These are phyloP conservation scores for Dinomys branickii DNA, from an alignment of 2,113 vertebrate genomes.

Conservation along the genomic window DNA sequence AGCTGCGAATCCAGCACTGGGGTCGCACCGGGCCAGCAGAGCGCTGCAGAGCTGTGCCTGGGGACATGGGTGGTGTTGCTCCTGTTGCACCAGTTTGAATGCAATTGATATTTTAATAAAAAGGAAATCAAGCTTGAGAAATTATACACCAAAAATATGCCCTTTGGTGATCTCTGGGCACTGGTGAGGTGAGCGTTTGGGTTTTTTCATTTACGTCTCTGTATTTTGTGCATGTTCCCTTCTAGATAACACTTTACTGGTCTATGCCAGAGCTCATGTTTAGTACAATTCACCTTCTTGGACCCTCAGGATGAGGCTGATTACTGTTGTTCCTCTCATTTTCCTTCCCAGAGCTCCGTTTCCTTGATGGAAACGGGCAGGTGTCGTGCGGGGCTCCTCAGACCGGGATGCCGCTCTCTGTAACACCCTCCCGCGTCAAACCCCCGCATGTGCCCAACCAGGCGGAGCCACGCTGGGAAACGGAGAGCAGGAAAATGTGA, in stretches of 20 bases:
- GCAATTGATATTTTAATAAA: background rate
- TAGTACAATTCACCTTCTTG: background rate
- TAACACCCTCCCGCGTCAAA: background rate
- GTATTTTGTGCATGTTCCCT: background rate
- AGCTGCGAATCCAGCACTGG: background rate
- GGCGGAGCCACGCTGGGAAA: background rate
- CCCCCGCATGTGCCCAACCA: background rate
- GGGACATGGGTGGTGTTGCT: background rate
- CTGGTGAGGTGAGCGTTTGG: background rate
- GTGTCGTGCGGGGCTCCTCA: too few species aligned
- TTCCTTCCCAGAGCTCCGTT: background rate
- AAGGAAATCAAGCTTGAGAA: background rate
- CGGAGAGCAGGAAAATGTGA: background rate
- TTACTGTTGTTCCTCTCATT: background rate
- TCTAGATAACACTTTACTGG: background rate
- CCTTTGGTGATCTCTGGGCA: background rate
- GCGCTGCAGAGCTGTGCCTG: background rate
- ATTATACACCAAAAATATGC: background rate
- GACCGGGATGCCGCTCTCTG: too few species aligned
- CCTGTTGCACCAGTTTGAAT: background rate
- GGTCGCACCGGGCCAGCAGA: background rate
- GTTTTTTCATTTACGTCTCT: background rate
- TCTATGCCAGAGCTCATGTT: background rate
- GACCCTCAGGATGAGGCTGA: background rate
- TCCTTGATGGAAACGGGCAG: background rate